Conservation (phyloP, 2,113 vertebrate genomes). For the Pimephales promelas region DNA sequence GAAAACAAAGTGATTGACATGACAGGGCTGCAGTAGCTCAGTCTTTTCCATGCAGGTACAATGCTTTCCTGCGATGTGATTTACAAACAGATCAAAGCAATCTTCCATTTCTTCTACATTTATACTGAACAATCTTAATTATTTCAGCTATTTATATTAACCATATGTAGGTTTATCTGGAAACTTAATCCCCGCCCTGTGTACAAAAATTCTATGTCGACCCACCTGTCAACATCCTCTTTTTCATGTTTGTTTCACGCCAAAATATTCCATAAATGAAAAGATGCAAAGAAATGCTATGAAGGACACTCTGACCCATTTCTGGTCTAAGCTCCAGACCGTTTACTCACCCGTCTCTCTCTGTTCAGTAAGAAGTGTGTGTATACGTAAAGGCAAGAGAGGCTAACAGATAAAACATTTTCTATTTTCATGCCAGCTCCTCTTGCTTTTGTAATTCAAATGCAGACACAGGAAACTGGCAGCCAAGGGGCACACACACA, state of each 20-base stretch:
- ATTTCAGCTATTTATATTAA: neutral
- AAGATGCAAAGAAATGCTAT: constrained; percentile 44
- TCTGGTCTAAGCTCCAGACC: neutral
- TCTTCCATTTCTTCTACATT: neutral
- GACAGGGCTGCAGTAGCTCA: constrained; percentile 1
- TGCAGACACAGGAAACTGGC: constrained; percentile 43
- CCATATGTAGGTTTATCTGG: neutral
- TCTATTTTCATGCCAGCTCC: constrained; percentile 29
- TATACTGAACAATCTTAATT: neutral
- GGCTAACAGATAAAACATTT: constrained; percentile 41
- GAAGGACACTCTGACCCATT: neutral
- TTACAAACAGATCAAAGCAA: neutral
- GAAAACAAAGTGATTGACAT: neutral
- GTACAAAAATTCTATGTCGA: neutral
- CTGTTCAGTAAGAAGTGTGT: constrained; percentile 3
- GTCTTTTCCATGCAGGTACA: neutral
- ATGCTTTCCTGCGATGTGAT: neutral
- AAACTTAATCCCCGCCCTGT: neutral
- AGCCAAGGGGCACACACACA: constrained; percentile 35
- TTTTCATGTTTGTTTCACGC: no score
- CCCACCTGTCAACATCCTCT: constrained; percentile 18
- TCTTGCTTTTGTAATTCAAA: constrained; percentile 37
- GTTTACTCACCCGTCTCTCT: neutral
- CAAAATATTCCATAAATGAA: constrained; percentile 33
- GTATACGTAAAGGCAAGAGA: neutral